Percentiles rank a stretch among this genome's conserved stretches.
Conservation (phyloP, 1,140 invertebrate genomes). For the Lanistes nyassanus region DNA sequence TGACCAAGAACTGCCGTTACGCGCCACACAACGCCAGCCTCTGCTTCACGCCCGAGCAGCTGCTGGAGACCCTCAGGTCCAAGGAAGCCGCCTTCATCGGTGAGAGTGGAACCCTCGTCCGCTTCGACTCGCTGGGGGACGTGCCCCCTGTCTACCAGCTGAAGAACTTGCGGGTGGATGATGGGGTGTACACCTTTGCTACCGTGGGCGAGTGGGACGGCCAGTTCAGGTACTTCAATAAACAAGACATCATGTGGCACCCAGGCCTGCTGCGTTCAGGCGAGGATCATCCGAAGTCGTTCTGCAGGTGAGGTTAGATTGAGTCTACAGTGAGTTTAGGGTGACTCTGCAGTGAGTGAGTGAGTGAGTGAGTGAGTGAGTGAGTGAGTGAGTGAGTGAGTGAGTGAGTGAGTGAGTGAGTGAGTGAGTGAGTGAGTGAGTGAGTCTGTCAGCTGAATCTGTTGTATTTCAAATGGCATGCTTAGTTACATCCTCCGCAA, state of each 20-base stretch:
- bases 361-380: background rate
- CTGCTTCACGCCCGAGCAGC: conserved; percentile 10
- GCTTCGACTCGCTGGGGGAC: conserved; percentile 40
- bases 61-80: background rate
- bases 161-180: conserved; percentile 15
- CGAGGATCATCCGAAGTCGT: conserved; percentile 20
- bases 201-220: conserved; percentile 29
- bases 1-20: background rate
- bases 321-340: no score
- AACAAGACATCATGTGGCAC: conserved; percentile 21
- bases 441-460: background rate
- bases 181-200: conserved; percentile 10
- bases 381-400: background rate
- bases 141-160: conserved; percentile 30
- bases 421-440: background rate
- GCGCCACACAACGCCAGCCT: background rate
- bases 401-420: background rate
- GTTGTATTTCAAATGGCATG: background rate
- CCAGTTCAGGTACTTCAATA: conserved; percentile 16
- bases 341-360: background rate
- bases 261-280: background rate
- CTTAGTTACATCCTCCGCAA: no score
- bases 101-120: conserved; percentile 26
- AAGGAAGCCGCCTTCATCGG: conserved; percentile 22
- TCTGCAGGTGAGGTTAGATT: conserved; percentile 24